Evolutionary conservation across 2,113 vertebrate species (phyloP).

Genomic region (Sturnus vulgaris): DNA sequence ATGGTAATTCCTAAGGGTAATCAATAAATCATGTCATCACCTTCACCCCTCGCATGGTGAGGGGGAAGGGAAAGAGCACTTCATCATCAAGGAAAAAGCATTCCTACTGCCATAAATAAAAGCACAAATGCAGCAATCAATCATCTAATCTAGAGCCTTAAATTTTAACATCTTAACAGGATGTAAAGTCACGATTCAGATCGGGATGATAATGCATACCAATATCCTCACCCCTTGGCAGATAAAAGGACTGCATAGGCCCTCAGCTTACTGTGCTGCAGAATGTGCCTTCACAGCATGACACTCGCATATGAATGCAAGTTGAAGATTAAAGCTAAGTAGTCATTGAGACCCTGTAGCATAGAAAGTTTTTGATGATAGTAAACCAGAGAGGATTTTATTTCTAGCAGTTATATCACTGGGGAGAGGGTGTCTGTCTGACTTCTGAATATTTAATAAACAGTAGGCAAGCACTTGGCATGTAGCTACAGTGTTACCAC

Average conservation of each 20-base stretch:
- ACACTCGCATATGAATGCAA: constrained; percentile 1
- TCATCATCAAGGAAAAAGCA: constrained; percentile 70
- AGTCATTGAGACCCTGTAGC: constrained; percentile 6
- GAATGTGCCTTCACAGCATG: constrained; percentile 5
- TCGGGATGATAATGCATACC: constrained; percentile 49
- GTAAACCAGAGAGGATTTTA: constrained; percentile 40
- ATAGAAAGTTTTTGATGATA: constrained; percentile 12
- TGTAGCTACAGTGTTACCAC: not conserved
- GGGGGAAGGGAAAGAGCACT: constrained; percentile 49
- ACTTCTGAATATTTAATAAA: not conserved
- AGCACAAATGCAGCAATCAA: constrained; percentile 71
- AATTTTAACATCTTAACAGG: constrained; percentile 74
- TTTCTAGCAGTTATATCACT: not conserved
- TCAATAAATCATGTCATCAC: constrained; percentile 78
- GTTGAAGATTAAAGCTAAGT: constrained; percentile 63
- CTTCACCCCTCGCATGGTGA: constrained; percentile 62
- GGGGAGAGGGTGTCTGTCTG: not conserved
- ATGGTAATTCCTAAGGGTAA: constrained; percentile 70
- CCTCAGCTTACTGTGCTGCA: not conserved
- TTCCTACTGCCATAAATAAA: constrained; percentile 68
- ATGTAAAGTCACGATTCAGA: constrained; percentile 74
- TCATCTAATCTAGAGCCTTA: constrained; percentile 67
- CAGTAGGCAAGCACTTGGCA: not conserved
- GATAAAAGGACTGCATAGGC: constrained; percentile 43
- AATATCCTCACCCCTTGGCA: not conserved